phyloP scores from a whole-genome alignment of 2,113 vertebrate species.

The Ailurus styani region DNA sequence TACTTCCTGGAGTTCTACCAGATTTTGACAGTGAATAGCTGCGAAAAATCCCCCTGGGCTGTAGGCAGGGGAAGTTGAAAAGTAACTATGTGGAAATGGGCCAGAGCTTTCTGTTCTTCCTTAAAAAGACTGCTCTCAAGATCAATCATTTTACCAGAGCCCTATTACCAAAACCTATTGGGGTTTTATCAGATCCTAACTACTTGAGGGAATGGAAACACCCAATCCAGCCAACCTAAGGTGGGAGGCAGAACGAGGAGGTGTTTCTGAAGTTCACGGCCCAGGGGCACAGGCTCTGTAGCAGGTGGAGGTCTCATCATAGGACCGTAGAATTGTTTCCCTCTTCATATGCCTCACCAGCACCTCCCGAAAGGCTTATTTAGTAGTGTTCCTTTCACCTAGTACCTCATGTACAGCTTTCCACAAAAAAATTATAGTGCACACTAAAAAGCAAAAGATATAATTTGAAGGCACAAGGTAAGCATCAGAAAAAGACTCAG shows the following conservation, averaged over 20 bases:
- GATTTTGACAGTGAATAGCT: neutral
- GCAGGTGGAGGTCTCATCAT: neutral
- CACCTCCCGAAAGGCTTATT: neutral
- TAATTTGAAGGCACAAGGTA: neutral
- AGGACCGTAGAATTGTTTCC: neutral
- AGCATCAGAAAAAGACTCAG: neutral
- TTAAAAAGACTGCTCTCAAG: neutral
- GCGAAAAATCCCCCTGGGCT: neutral
- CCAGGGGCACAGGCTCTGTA: neutral
- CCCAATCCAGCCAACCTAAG: neutral
- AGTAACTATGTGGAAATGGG: neutral
- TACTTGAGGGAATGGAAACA: neutral
- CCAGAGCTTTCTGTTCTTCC: neutral
- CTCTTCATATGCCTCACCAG: neutral
- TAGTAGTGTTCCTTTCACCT: neutral
- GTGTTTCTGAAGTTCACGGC: neutral
- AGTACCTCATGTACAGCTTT: neutral
- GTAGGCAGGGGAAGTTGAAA: neutral
- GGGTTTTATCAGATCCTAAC: neutral
- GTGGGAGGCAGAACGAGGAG: neutral
- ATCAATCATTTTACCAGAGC: neutral
- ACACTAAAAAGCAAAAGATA: neutral
- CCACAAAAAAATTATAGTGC: neutral
- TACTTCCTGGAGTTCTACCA: neutral
- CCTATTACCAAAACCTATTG: neutral